A percentile compares a stretch with the other conserved stretches of the same genome.
Conservation (phyloP, 30 jellyfish, hydroid and myxozoan species). For the Hydractinia echinata region DNA sequence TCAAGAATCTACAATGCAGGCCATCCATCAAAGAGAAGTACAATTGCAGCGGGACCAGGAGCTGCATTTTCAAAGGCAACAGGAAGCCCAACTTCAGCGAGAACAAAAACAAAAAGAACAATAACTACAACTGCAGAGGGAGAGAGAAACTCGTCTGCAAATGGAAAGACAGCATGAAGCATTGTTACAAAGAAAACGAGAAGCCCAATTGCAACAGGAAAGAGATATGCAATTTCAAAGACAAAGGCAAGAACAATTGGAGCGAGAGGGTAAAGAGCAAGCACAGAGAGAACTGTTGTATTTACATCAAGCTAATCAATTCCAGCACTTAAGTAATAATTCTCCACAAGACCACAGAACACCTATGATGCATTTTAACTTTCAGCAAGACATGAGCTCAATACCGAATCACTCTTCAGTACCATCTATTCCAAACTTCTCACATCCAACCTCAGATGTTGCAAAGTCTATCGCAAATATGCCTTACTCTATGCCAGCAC, state of each 20-base stretch:
- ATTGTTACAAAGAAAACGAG: constrained; percentile 1
- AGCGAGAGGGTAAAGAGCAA: background rate
- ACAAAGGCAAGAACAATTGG: background rate
- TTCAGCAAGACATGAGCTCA: background rate
- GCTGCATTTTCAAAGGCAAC: constrained; percentile 1
- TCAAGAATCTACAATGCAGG: constrained; percentile 25
- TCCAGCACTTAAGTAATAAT: background rate
- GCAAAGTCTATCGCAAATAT: background rate
- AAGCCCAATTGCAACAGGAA: constrained; percentile 34
- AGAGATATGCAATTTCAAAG: constrained; percentile 1
- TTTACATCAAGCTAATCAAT: constrained; percentile 23
- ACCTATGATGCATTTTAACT: background rate
- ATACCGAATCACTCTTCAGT: background rate
- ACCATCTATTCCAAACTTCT: background rate
- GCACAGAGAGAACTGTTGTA: background rate
- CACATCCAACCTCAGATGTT: background rate
- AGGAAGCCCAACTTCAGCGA: constrained; percentile 37
- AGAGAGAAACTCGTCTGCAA: constrained; percentile 21
- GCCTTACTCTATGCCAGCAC: constrained; percentile 14
- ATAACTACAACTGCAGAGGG: constrained; percentile 38
- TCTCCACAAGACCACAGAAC: constrained; percentile 13
- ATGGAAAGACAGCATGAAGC: constrained; percentile 3
- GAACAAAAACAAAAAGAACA: constrained; percentile 19
- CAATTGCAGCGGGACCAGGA: background rate
- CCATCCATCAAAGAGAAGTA: constrained; percentile 35